Evolutionary conservation across 1,140 invertebrate genomes (phyloP).

Genomic region (Drosophila busckii): DNA sequence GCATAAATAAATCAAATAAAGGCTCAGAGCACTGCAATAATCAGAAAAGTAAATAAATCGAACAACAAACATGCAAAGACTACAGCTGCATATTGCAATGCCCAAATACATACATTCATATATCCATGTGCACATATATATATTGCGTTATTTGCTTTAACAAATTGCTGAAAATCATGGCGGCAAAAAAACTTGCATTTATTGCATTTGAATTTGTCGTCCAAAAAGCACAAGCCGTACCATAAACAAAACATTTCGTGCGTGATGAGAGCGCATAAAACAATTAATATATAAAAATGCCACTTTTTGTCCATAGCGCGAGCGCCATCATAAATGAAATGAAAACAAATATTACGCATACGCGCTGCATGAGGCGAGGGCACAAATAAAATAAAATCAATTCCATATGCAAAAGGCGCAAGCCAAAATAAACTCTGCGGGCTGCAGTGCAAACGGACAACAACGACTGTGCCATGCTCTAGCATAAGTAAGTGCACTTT

Average conservation of each 20-base stretch:
- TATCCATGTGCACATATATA: constrained; percentile 43
- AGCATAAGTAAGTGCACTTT: too few relatives aligned
- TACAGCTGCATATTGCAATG: constrained; percentile 15
- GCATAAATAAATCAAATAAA: constrained; percentile 71
- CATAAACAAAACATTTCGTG: constrained; percentile 41
- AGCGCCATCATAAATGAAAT: constrained; percentile 51
- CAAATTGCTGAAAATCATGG: constrained; percentile 70
- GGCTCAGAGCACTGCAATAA: constrained; percentile 58
- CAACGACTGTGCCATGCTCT: neutral
- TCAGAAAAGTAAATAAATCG: constrained; percentile 65
- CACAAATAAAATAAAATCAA: too few relatives aligned
- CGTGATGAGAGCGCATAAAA: constrained; percentile 53
- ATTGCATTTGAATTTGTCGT: constrained; percentile 75
- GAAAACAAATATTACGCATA: constrained; percentile 64
- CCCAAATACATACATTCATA: constrained; percentile 9
- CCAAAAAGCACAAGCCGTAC: constrained; percentile 28
- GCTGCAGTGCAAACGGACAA: constrained; percentile 11
- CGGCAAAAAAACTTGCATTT: constrained; percentile 25
- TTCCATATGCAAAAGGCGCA: too few relatives aligned
- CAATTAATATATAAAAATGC: constrained; percentile 48
- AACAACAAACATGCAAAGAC: constrained; percentile 36
- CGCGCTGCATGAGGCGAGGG: too few relatives aligned
- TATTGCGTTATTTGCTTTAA: constrained; percentile 71
- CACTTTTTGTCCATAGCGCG: constrained; percentile 6
- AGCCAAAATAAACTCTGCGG: constrained; percentile 56